Percentiles rank a stretch among this genome's conserved stretches.
phyloP scores from a whole-genome alignment of 2,888 invertebrate genomes.

The Auanema sp. region DNA sequence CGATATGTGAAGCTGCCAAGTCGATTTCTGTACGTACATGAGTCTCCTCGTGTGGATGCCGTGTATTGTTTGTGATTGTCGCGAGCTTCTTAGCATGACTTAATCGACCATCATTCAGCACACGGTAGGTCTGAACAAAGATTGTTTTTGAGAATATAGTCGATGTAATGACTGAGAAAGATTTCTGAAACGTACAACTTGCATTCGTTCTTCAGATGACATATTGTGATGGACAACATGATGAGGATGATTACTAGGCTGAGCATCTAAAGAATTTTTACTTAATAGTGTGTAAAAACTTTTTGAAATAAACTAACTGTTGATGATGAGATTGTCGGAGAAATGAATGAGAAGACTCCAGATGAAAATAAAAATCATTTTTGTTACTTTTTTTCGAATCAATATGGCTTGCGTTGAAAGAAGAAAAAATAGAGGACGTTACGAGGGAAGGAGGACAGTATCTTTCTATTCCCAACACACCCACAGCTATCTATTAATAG shows the following conservation, averaged over 20 bases:
- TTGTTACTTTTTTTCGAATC: too few relatives aligned
- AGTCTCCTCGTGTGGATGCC: background rate
- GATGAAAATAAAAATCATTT: too few relatives aligned
- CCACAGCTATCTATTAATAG: too few relatives aligned
- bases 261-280: conserved; percentile 1
- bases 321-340: too few relatives aligned
- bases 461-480: too few relatives aligned
- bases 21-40: background rate
- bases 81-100: background rate
- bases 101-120: background rate
- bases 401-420: too few relatives aligned
- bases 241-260: background rate
- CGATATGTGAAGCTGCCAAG: background rate
- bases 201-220: conserved; percentile 3
- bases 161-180: background rate
- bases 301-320: too few relatives aligned
- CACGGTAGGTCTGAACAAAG: background rate
- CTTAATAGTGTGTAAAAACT: background rate
- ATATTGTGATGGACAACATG: conserved; percentile 4
- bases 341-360: too few relatives aligned
- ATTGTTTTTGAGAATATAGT: background rate
- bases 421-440: too few relatives aligned
- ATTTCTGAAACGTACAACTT: background rate
- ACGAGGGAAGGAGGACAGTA: too few relatives aligned
- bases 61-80: background rate